These are phyloP conservation scores for Drosophila gunungcola DNA, from an alignment of 1,140 invertebrate genomes.

Conservation along the genomic window DNA sequence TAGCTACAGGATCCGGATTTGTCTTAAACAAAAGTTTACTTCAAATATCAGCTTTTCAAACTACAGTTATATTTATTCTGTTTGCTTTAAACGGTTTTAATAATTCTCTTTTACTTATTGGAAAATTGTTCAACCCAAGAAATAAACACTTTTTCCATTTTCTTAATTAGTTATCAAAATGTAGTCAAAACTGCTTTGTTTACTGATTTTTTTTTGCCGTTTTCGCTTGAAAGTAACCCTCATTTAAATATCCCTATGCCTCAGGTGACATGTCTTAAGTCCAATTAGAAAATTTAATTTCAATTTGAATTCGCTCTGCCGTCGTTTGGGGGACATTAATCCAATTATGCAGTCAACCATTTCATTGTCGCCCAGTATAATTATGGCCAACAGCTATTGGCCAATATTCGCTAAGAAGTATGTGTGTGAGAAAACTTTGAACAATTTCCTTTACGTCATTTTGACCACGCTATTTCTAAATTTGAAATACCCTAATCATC, in stretches of 20 bases:
- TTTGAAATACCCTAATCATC: conserved; percentile 77
- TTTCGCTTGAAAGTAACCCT: conserved; percentile 21
- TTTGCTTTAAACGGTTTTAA: too few species aligned
- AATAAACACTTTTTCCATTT: background rate
- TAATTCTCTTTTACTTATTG: too few species aligned
- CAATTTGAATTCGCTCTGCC: conserved; percentile 38
- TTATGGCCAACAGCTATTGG: conserved; percentile 51
- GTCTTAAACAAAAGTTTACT: background rate
- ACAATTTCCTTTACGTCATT: conserved; percentile 58
- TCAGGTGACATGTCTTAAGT: conserved; percentile 26
- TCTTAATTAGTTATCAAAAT: background rate
- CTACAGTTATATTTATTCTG: too few species aligned
- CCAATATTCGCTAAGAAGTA: conserved; percentile 18
- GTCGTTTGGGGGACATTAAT: conserved; percentile 38
- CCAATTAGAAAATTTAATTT: conserved; percentile 54
- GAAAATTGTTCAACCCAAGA: too few species aligned
- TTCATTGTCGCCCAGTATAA: conserved; percentile 66
- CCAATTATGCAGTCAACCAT: conserved; percentile 62
- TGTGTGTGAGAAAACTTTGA: conserved; percentile 21
- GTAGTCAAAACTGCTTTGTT: background rate
- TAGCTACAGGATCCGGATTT: background rate
- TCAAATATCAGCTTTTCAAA: too few species aligned
- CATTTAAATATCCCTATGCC: conserved; percentile 40
- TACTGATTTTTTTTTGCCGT: conserved; percentile 16
- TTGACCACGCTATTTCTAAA: conserved; percentile 53